phyloP scores from a whole-genome alignment of 2,888 invertebrate species.

The Spialia ferax region DNA sequence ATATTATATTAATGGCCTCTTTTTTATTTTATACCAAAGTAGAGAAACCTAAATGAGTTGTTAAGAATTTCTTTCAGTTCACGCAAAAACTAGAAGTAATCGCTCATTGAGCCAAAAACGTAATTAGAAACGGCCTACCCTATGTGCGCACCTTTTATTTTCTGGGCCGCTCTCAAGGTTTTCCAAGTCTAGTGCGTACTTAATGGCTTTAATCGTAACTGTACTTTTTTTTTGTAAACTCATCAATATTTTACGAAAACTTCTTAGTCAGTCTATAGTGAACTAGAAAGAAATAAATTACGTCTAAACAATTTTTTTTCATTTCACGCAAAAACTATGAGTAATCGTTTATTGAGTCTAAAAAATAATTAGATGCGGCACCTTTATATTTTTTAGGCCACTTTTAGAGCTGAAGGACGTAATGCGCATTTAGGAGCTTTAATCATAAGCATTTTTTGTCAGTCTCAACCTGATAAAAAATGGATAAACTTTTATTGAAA shows the following conservation, averaged over 20 bases:
- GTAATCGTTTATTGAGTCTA: background rate
- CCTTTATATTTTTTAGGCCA: background rate
- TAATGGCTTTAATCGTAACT: no score
- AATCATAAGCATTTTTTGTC: constrained; percentile 46
- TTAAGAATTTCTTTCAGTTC: background rate
- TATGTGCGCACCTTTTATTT: background rate
- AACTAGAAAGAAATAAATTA: background rate
- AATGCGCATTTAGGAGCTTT: constrained; percentile 39
- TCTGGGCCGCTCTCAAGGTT: background rate
- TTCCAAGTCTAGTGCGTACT: no score
- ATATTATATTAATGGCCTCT: no score
- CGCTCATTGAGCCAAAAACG: background rate
- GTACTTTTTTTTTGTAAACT: background rate
- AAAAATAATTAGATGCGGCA: background rate
- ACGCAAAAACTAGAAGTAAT: background rate
- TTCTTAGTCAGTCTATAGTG: background rate
- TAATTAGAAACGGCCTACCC: background rate
- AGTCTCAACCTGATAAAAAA: constrained; percentile 44
- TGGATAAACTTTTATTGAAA: constrained; percentile 43
- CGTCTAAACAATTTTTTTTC: background rate
- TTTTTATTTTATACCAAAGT: background rate
- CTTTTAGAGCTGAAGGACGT: constrained; percentile 31
- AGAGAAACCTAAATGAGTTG: background rate
- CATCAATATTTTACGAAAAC: background rate
- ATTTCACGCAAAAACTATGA: background rate